phyloP scores from a whole-genome alignment of 2,888 invertebrate species.

The Stomorhina lunata region DNA sequence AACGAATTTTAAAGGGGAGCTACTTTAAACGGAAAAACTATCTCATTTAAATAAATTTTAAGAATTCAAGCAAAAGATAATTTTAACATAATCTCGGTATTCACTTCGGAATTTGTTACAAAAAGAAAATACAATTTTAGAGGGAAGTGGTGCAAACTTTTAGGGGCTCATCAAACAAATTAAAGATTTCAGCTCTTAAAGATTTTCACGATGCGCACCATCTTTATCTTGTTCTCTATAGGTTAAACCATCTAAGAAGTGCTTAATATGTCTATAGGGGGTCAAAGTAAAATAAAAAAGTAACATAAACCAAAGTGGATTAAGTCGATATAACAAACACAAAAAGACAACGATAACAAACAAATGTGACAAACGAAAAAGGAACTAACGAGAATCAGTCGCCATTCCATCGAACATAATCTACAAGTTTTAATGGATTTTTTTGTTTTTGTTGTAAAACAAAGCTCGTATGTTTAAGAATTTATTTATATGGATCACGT shows the following conservation, averaged over 20 bases:
- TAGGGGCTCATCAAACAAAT: no score
- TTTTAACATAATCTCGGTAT: no score
- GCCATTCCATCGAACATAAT: neutral
- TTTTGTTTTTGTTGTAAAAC: no score
- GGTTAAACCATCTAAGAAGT: neutral
- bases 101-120: no score
- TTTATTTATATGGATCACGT: neutral
- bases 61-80: no score
- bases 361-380: neutral
- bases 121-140: no score
- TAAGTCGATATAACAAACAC: neutral
- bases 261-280: neutral
- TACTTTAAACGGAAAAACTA: no score
- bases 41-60: no score
- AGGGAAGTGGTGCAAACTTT: no score
- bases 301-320: conserved; percentile 1
- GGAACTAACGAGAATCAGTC: neutral
- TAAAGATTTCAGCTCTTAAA: no score
- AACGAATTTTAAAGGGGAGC: no score
- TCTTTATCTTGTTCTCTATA: neutral
- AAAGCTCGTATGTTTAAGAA: neutral
- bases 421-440: neutral
- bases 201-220: no score
- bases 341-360: neutral
- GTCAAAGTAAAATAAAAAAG: neutral